Evolutionary conservation across 1,140 invertebrate genomes (phyloP).

Genomic region (Neelides sp.): DNA sequence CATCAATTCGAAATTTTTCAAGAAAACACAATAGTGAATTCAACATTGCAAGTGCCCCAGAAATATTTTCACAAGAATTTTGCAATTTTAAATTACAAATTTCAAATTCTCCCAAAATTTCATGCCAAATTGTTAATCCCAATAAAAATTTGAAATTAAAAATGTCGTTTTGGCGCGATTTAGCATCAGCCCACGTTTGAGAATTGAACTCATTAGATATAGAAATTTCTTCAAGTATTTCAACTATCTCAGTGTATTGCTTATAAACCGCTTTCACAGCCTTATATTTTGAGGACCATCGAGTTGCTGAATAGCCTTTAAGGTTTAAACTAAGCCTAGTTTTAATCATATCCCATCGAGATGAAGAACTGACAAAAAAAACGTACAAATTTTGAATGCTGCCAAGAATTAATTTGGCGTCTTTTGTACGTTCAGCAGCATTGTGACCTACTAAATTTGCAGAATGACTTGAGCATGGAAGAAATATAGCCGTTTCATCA

Average conservation of each 20-base stretch:
- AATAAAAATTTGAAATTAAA: conserved; percentile 3
- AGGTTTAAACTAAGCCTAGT: neutral
- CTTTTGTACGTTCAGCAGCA: conserved; percentile 1
- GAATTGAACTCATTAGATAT: neutral
- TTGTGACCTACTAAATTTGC: conserved; percentile 14
- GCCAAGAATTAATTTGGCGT: conserved; percentile 2
- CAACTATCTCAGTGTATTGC: neutral
- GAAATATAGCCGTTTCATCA: conserved; percentile 2
- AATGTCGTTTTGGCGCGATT: neutral
- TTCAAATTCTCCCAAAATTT: neutral
- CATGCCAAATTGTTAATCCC: neutral
- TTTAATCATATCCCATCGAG: conserved; percentile 9
- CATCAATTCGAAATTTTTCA: neutral
- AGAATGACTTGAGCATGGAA: conserved; percentile 12
- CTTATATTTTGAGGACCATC: conserved; percentile 2
- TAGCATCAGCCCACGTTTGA: neutral
- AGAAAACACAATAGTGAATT: neutral
- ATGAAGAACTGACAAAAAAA: conserved; percentile 5
- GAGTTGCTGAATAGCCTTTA: neutral
- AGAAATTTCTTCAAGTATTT: neutral
- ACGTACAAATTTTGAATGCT: conserved; percentile 3
- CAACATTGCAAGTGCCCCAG: neutral
- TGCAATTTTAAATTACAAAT: neutral
- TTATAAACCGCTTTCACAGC: neutral
- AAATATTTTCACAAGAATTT: neutral